Evolutionary conservation across 2,113 vertebrate genomes (phyloP), one percentile per base, ranked within the genome.

Genomic region (Eonycteris spelaea): DNA sequence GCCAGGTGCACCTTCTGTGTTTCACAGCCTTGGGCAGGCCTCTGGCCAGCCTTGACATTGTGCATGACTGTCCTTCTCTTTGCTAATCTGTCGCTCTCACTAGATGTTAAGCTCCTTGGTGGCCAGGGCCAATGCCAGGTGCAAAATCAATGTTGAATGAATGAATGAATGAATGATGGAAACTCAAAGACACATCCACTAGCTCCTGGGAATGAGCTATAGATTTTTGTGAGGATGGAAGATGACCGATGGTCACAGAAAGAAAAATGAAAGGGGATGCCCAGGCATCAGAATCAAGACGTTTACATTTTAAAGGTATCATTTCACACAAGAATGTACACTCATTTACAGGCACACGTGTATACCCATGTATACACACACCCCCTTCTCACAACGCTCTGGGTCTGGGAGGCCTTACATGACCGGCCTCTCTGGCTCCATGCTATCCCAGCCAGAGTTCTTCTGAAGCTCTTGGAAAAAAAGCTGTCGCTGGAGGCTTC

Each of bases 401-500:
- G 45, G 28, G 12, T 2, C 2, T 1, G 9, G 22, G 24, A 19
- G 55, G 38, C 16, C 2, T 80, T 61, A 80, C 2, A 19, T 21
- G 43, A 12, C 9, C 0, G 11, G 77, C 12, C n/a, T 55, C 73
- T 74, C 74, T 0, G 59, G 53, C 10, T 57, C 93, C 93, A 87
- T 67, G 13, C 68, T 86, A 51, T 18, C 96, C 97, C 97, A 98
- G 91, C 93, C 95, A 7, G 95, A 96, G 96, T 71, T 98, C 85
- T 67, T 97, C n/a, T 98, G 91, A 70, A 98, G 98, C 35, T 98
- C 97, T 45, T 98, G 98, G 93, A 99, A 98, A 67, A 99, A 78
- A 94, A 99, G 97, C 68, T 98, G 98, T 70, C 98, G 98, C 95
- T 99, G 99, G 71, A 99, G 98, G 92, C 96, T 98, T 35, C 98